Evolutionary conservation across 2,113 vertebrate genomes (phyloP).

Genomic region (Takifugu flavidus): DNA sequence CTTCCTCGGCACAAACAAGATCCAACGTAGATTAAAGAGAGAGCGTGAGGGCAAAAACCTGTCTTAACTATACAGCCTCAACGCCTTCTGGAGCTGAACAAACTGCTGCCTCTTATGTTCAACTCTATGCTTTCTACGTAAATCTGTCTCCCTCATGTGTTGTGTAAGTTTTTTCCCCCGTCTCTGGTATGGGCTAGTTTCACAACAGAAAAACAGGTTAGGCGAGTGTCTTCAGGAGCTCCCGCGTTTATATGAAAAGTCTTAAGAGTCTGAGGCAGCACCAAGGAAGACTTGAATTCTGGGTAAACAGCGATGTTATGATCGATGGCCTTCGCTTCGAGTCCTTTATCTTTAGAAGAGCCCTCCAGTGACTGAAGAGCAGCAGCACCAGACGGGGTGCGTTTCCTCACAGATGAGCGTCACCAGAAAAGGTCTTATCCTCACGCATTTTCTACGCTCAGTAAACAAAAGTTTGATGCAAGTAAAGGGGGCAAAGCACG

Average conservation of each 20-base stretch:
- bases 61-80: too few species aligned
- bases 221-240: too few species aligned
- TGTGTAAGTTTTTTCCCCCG: too few species aligned
- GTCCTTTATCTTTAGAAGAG: constrained; percentile 17
- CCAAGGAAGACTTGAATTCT: not conserved
- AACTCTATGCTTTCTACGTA: too few species aligned
- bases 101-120: too few species aligned
- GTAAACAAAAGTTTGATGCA: not conserved
- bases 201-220: constrained; percentile 20
- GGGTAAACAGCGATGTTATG: not conserved
- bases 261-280: not conserved
- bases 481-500: too few species aligned
- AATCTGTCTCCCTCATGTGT: too few species aligned
- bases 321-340: constrained; percentile 12
- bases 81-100: too few species aligned
- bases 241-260: not conserved
- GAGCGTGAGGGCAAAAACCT: too few species aligned
- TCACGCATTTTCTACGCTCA: not conserved
- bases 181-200: not conserved
- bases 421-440: not conserved
- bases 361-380: constrained; percentile 15
- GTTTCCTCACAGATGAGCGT: not conserved
- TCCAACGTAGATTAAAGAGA: too few species aligned
- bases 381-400: not conserved
- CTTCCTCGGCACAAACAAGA: too few species aligned